Evolutionary conservation across 1,140 invertebrate genomes (phyloP), one percentile per base, ranked within the genome.

Genomic region (Xylocopa sonorina): DNA sequence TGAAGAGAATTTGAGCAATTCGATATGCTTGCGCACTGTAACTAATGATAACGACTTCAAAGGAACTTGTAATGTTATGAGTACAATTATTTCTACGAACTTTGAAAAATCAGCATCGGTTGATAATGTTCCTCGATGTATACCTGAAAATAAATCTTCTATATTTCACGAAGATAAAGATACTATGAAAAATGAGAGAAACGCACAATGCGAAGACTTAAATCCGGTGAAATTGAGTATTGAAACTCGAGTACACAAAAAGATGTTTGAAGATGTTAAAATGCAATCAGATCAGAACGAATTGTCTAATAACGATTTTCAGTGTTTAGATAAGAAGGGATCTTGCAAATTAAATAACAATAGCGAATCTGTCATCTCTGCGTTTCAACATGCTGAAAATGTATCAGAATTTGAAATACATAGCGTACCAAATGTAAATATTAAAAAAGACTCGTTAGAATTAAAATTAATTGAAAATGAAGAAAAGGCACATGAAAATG

Each of bases 401-500:
- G 1, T 43, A 55, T 18, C 2, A 7, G 32, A 68, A n/a, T 50
- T 14, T 51, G 46, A 14, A 62, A 16, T 18, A 6, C 10, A 38
- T 50, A 50, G 50, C 50, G 27, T 16, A 0, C 78, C 76, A 2
- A 66, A 50, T 66, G 24, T 27, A 68, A 69, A 32, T 16, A 73
- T 34, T 3, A 64, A 69, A 27, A 50, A 53, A 27, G 57, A 48
- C 48, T 16, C 32, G 41, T 50, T 51, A 38, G 58, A 77, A 51
- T 18, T 18, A 38, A 73, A 21, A 46, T 18, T 21, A 41, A 16
- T 71, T 18, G 14, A 16, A 48, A 71, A 29, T 41, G 68, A 69
- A 64, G 74, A 82, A 24, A 71, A 71, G 32, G 0, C 10, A 7
- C 34, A 32, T 60, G 68, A 72, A 18, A 78, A 46, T 43, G 16